A percentile compares a stretch with the other conserved stretches of the same genome.
These are phyloP conservation scores for Helicorthomorpha holstii DNA, from an alignment of 1,140 invertebrate species.

Conservation along the genomic window DNA sequence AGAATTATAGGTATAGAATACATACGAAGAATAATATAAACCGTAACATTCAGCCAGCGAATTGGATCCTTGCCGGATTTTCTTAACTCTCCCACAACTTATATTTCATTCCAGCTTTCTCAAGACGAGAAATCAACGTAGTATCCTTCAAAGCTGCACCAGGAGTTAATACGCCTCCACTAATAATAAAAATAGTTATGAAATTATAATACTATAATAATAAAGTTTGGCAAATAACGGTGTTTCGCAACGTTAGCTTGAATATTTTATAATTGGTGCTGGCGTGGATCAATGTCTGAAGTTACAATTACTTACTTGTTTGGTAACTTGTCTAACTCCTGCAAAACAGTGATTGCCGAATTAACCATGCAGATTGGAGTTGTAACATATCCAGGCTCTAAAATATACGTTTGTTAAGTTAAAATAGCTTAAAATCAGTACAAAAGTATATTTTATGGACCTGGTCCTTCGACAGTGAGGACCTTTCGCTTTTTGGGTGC, in stretches of 20 bases:
- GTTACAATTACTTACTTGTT: constrained; percentile 37
- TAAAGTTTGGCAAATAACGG: not conserved
- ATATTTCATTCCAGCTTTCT: not conserved
- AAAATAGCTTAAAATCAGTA: not conserved
- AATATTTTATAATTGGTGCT: too few relatives aligned
- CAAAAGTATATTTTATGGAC: constrained; percentile 12
- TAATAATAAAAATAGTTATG: not conserved
- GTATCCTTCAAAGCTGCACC: constrained; percentile 6
- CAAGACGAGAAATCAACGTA: constrained; percentile 1
- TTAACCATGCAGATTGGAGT: constrained; percentile 54
- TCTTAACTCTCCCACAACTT: too few relatives aligned
- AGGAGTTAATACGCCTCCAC: constrained; percentile 1
- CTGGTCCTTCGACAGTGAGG: constrained; percentile 35
- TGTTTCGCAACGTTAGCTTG: too few relatives aligned
- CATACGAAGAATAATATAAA: too few relatives aligned
- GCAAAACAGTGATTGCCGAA: constrained; percentile 52
- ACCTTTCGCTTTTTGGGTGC: constrained; percentile 47
- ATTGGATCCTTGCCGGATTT: too few relatives aligned
- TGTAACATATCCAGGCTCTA: constrained; percentile 64
- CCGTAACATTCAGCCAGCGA: too few relatives aligned
- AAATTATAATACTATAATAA: not conserved
- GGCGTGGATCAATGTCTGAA: too few relatives aligned
- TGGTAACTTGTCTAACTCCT: constrained; percentile 57
- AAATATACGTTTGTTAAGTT: constrained; percentile 1
- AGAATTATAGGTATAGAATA: too few relatives aligned